Conservation (phyloP, 2,113 vertebrate genomes). For the Grus americana region DNA sequence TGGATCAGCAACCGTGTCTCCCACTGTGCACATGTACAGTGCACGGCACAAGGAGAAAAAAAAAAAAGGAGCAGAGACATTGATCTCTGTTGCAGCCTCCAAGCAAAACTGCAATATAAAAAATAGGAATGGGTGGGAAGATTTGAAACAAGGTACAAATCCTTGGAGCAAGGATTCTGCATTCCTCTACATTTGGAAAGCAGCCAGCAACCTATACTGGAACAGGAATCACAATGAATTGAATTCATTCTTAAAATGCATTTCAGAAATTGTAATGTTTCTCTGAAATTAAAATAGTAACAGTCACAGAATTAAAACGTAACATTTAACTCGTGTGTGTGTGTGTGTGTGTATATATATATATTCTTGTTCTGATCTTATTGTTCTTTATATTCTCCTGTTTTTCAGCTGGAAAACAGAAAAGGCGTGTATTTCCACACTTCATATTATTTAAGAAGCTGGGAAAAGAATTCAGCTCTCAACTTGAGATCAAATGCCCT, state of each 20-base stretch:
- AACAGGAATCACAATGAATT: background rate
- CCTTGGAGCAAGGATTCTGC: background rate
- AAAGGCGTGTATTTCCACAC: background rate
- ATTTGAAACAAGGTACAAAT: background rate
- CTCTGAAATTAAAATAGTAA: background rate
- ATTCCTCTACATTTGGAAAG: background rate
- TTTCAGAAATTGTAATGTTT: background rate
- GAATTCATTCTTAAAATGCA: background rate
- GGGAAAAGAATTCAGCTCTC: background rate
- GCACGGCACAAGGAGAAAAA: background rate
- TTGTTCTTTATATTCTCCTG: background rate
- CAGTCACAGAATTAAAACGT: background rate
- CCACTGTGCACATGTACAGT: background rate
- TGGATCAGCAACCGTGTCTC: background rate
- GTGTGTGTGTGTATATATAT: no score
- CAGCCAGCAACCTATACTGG: background rate
- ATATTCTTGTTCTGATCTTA: background rate
- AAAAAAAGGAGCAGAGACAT: background rate
- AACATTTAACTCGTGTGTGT: background rate
- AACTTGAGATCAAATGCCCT: background rate
- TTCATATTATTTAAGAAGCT: background rate
- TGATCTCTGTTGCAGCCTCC: background rate
- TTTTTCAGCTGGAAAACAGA: background rate
- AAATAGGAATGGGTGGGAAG: background rate
- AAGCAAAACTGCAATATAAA: background rate